Conservation (phyloP, 2,797 vertebrate genomes). For the Peromyscus eremicus region DNA sequence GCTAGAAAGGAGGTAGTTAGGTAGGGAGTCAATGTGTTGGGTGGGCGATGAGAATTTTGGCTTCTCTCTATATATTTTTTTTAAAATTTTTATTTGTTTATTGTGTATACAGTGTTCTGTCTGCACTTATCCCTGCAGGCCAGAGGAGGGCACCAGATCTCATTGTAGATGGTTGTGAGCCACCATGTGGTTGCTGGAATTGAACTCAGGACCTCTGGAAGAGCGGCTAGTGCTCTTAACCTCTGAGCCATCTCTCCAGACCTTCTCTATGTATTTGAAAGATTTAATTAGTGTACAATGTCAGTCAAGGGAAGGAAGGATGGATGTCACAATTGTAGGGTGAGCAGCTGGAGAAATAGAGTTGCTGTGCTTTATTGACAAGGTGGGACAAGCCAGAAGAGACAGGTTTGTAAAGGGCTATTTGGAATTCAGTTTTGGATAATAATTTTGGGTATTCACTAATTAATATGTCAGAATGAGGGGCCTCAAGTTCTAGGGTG, state of each 20-base stretch:
- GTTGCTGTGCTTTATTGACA: neutral
- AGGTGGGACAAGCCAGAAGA: neutral
- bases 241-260: too few species aligned
- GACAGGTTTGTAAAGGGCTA: conserved; percentile 28
- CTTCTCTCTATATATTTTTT: neutral
- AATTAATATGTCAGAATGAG: neutral
- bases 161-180: too few species aligned
- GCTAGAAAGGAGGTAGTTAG: neutral
- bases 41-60: neutral
- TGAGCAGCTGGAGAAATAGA: neutral
- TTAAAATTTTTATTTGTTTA: too few species aligned
- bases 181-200: too few species aligned
- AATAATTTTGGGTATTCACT: neutral
- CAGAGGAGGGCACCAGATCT: too few species aligned
- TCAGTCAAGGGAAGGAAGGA: neutral
- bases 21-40: neutral
- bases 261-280: conserved; percentile 30
- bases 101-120: too few species aligned
- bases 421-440: conserved; percentile 40
- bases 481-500: neutral
- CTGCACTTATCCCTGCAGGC: too few species aligned
- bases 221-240: too few species aligned
- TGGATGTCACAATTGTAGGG: neutral
- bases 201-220: too few species aligned
- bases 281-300: neutral